Conservation (phyloP, 2,113 vertebrate species). For the Bos javanicus region DNA sequence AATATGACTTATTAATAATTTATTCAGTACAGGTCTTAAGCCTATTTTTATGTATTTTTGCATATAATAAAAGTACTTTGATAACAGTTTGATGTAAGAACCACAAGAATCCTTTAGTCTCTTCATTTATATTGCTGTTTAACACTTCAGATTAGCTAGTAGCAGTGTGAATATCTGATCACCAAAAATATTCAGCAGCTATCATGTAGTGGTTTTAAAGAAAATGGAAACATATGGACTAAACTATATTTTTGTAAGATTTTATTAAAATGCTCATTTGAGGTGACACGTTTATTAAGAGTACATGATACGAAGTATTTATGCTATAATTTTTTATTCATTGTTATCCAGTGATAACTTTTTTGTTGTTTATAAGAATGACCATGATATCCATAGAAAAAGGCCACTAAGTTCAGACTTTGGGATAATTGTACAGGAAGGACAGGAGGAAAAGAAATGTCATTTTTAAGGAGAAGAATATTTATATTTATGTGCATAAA, state of each 20-base stretch:
- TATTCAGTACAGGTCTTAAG: not conserved
- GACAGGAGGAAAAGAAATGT: not conserved
- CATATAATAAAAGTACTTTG: not conserved
- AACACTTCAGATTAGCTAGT: not conserved
- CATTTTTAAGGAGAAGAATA: slow-evolving; percentile 30
- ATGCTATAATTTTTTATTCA: not conserved
- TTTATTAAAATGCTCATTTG: not conserved
- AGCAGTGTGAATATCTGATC: not conserved
- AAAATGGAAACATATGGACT: not conserved
- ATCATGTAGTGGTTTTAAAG: not conserved
- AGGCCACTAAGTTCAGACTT: not conserved
- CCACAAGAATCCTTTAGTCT: not conserved
- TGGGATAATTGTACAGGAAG: not conserved
- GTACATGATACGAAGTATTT: not conserved
- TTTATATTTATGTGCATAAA: not conserved
- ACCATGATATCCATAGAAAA: not conserved
- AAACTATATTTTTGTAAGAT: not conserved
- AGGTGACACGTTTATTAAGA: not conserved
- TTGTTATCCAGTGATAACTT: not conserved
- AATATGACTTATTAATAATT: not conserved
- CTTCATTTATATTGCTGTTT: not conserved
- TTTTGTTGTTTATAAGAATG: not conserved
- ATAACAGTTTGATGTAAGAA: not conserved
- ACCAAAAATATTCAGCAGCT: not conserved
- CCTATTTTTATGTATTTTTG: not conserved